Base-by-base conservation (phyloP, 2,888 invertebrate genomes). In the Orchesella flavescens region DNA sequence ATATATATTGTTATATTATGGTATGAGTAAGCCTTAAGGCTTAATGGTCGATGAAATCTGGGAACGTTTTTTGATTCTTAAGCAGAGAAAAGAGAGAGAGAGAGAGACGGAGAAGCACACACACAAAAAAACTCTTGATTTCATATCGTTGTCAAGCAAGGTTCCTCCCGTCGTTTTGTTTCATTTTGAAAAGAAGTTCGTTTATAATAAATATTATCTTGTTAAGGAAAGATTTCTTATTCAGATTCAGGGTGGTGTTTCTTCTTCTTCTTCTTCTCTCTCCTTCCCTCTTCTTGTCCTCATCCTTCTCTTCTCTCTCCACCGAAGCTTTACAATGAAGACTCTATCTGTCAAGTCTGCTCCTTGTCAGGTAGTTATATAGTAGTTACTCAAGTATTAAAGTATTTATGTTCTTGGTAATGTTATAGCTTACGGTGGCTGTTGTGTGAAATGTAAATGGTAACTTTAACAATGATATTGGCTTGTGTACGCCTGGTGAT, bases 201-300 rank as follows among this genome's bases (percentile, higher is more conserved):
- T 75, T 55, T 76, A 53, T 55, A 55, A 75, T 68, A 53, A 34
- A 66, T 76, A 77, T 77, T 83, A 83, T 83, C 83, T 83, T 83
- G 83, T 83, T 83, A 83, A 76, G 66, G 77, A 61, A 57, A 76
- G 72, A 83, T 76, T 83, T 83, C 66, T 61, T 75, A 76, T 57
- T 77, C 55, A 71, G 77, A 77, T 76, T 77, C 83, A 77, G 83
- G 83, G 83, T 83, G 83, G 83, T 77, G 83, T 76, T n/a, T 73
- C 77, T 83, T 71, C 63, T 83, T 7, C 34, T 34, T 34, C 34
- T 34, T 34, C 34, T 34, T 34, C 34, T 34, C 34, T 24, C 24
- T 59, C 59, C 2, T 24, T 63, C 63, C 24, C 63, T 73, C 66
- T 83, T 68, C 59, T 81, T 81, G 68, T 65, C 65, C 19, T 80